These are phyloP conservation scores for Redunca redunca DNA, from an alignment of 2,113 vertebrate genomes.

Conservation along the genomic window DNA sequence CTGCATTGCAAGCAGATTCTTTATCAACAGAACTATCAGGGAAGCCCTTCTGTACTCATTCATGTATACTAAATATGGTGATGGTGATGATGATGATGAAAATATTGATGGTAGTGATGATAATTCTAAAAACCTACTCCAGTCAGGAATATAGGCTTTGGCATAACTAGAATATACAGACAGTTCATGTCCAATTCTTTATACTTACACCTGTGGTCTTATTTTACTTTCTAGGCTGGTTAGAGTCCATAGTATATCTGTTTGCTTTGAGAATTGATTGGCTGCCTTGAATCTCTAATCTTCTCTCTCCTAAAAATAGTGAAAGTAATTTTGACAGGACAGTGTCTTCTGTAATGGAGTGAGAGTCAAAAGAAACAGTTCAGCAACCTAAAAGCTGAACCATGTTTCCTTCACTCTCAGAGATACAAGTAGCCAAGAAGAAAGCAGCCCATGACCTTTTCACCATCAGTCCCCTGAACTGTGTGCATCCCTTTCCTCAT, in stretches of 20 bases:
- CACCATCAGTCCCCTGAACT: background rate
- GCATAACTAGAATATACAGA: background rate
- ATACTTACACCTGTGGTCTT: background rate
- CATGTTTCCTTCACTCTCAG: background rate
- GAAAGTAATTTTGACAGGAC: background rate
- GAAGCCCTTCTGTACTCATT: slow-evolving; percentile 53
- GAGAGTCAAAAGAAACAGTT: background rate
- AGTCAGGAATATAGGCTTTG: background rate
- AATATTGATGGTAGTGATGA: background rate
- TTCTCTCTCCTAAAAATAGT: background rate
- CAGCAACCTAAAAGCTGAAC: background rate
- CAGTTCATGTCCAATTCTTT: background rate
- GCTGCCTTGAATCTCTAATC: background rate
- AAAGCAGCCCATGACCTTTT: background rate
- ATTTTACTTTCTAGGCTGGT: background rate
- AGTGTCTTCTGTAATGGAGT: background rate
- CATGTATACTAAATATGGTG: background rate
- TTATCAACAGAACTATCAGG: background rate
- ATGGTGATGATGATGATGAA: background rate
- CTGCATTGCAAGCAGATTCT: background rate
- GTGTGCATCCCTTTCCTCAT: background rate
- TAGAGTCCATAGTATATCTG: background rate
- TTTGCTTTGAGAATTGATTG: background rate
- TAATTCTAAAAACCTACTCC: background rate
- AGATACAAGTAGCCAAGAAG: background rate